phyloP scores from a whole-genome alignment of 2,888 invertebrate species.

The Hololepta plana region DNA sequence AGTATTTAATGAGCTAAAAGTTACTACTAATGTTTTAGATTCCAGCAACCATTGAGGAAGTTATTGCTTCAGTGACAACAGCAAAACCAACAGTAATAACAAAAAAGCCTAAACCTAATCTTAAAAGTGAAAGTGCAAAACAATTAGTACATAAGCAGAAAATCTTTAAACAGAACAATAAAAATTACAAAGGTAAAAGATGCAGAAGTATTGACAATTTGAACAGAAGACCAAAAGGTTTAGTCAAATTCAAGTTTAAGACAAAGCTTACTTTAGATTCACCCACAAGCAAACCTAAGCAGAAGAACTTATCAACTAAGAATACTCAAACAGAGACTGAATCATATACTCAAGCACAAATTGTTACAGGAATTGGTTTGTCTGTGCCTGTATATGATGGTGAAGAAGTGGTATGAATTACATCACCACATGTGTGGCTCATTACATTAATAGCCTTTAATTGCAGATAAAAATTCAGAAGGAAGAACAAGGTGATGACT shows the following conservation, averaged over 20 bases:
- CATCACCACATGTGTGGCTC: not conserved
- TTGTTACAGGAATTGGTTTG: constrained; percentile 32
- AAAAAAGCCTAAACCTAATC: constrained; percentile 4
- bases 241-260: constrained; percentile 18
- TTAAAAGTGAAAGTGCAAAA: constrained; percentile 8
- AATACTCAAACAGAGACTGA: constrained; percentile 4
- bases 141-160: constrained; percentile 9
- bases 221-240: constrained; percentile 8
- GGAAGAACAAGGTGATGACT: constrained; percentile 18
- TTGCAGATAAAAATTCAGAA: constrained; percentile 23
- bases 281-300: not conserved
- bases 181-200: constrained; percentile 6
- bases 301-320: constrained; percentile 1
- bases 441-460: constrained; percentile 1
- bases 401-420: constrained; percentile 32
- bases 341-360: constrained; percentile 11
- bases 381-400: constrained; percentile 38
- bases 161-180: constrained; percentile 8
- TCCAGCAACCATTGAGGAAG: constrained; percentile 34
- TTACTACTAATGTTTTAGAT: too few relatives aligned
- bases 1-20: too few relatives aligned
- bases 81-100: constrained; percentile 30
- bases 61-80: constrained; percentile 33
- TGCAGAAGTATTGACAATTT: not conserved
- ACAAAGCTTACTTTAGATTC: constrained; percentile 12